A percentile compares a stretch with the other conserved stretches of the same genome.
phyloP scores from a whole-genome alignment of 2,797 vertebrate species.

The Iguana delicatissima region DNA sequence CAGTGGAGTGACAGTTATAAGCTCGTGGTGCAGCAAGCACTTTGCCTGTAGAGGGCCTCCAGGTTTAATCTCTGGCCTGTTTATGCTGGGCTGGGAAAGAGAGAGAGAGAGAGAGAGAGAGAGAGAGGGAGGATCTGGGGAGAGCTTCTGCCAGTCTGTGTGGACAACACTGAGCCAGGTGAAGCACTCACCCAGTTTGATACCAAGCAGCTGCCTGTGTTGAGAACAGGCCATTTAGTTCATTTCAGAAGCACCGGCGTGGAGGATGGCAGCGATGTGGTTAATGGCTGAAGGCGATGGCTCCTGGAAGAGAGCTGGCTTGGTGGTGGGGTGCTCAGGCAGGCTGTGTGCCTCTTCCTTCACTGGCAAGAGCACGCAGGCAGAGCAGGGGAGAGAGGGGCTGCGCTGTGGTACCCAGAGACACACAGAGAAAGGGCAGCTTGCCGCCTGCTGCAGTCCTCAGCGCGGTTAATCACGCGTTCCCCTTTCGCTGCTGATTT shows the following conservation, averaged over 20 bases:
- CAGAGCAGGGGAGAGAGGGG: conserved; percentile 57
- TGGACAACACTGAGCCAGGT: background rate
- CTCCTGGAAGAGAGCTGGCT: conserved; percentile 61
- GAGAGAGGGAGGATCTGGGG: too few species aligned
- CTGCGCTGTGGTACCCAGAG: conserved; percentile 74
- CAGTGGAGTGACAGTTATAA: background rate
- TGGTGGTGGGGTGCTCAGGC: conserved; percentile 16
- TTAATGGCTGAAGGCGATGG: conserved; percentile 74
- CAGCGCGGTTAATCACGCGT: conserved; percentile 91
- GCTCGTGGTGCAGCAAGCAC: too few species aligned
- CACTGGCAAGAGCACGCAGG: conserved; percentile 47
- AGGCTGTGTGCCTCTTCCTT: conserved; percentile 7
- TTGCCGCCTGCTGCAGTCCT: conserved; percentile 84
- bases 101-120: too few species aligned
- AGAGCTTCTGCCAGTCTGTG: background rate
- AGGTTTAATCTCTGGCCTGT: background rate
- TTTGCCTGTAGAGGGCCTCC: background rate
- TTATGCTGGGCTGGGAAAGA: too few species aligned
- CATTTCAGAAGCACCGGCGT: background rate
- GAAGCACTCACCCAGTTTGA: background rate
- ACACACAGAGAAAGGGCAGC: conserved; percentile 80
- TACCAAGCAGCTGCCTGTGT: background rate
- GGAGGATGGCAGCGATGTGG: conserved; percentile 41
- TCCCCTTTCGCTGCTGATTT: conserved; percentile 92
- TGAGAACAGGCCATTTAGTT: background rate